Evolutionary conservation across 2,888 invertebrate species (phyloP), one percentile per base, ranked within the genome.

Genomic region (Lymantria dispar): DNA sequence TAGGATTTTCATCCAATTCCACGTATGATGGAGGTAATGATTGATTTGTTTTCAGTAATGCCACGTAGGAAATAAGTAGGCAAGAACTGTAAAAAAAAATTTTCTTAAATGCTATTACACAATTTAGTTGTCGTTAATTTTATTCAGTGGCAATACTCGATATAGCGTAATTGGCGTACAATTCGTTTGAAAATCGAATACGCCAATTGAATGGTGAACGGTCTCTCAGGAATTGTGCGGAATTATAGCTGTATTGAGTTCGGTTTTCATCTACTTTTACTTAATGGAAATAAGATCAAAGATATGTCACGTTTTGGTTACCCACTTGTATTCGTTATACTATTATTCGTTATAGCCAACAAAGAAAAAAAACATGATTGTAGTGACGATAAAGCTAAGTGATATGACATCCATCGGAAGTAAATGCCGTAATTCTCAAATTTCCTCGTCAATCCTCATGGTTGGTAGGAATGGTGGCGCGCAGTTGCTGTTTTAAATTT

Each of bases 171-270:
- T 64, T 62, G 56, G 60, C 61, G 43, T 46, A 56, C 48, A 60
- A 56, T 64, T 60, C 51, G 49, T 56, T 54, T 56, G 45, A 45
- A 58, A 59, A 52, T 56, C 54, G 43, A 47, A 55, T 52, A 52
- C 64, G 64, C 64, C 70, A 74, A 75, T 78, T 77, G 74, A 81
- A 81, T 77, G 63, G 75, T 58, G 60, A 58, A 48, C 51, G 52
- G 48, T 57, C 56, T 48, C 58, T 56, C 64, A 63, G 63, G 60
- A 64, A 62, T 62, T 64, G 54, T 49, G 51, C 46, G 52, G 50
- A 57, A 62, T 59, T 47, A 48, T 60, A 60, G 60, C 53, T 60
- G 52, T 54, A 52, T 57, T 62, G 63, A 64, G 31, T 60, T 68
- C 60, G 70, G 62, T 74, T 71, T 73, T 76, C 75, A 74, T 78